Conservation (phyloP, 2,888 invertebrate species). For the Myopa tessellatipennis region DNA sequence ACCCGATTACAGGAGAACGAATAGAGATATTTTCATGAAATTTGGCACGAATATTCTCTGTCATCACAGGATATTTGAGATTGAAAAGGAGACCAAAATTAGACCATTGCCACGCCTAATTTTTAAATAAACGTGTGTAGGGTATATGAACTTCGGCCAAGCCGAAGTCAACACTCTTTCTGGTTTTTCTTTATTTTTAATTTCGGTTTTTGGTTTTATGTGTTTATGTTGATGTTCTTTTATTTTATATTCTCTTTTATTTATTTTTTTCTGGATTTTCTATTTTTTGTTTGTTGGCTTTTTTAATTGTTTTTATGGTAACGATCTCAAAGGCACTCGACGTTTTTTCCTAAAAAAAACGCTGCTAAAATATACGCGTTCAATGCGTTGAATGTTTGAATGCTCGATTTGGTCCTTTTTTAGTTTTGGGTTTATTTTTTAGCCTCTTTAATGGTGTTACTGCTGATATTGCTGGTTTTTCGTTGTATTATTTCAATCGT, state of each 20-base stretch:
- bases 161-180: too few species aligned
- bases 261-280: background rate
- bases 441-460: background rate
- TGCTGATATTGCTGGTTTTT: background rate
- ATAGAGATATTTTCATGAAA: too few species aligned
- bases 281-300: background rate
- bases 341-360: background rate
- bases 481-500: background rate
- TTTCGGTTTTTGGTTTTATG: too few species aligned
- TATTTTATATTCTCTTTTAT: background rate
- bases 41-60: too few species aligned
- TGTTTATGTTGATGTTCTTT: background rate
- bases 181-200: too few species aligned
- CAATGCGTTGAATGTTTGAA: slow-evolving; percentile 17
- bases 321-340: slow-evolving; percentile 16
- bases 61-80: too few species aligned
- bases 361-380: slow-evolving; percentile 2
- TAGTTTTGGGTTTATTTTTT: background rate
- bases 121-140: too few species aligned
- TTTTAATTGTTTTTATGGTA: background rate
- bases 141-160: too few species aligned
- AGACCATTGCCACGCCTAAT: too few species aligned
- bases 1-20: too few species aligned
- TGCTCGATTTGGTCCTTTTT: slow-evolving; percentile 14
- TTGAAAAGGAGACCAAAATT: too few species aligned